These are phyloP conservation scores for Caracal caracal DNA, from an alignment of 2,113 vertebrate species.

Conservation along the genomic window DNA sequence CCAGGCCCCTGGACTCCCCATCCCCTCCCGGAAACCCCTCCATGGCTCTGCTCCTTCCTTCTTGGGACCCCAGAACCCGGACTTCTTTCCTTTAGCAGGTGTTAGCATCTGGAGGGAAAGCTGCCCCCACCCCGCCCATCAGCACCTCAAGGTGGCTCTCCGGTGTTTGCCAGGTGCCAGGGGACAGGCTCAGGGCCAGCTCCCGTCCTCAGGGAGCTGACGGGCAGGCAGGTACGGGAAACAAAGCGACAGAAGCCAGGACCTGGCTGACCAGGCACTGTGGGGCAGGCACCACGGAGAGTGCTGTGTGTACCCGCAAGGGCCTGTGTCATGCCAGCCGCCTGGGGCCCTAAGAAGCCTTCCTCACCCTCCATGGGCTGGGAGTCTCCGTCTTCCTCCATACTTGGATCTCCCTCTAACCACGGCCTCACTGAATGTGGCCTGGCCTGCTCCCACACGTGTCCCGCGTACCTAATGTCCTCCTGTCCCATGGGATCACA, in stretches of 20 bases:
- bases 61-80: background rate
- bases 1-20: background rate
- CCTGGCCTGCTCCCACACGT: no score
- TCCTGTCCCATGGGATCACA: background rate
- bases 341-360: background rate
- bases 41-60: background rate
- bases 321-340: background rate
- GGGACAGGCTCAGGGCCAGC: background rate
- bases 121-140: background rate
- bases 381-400: background rate
- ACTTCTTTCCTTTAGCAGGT: background rate
- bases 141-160: background rate
- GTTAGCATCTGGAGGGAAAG: background rate
- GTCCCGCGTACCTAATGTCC: background rate
- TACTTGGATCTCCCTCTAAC: background rate
- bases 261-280: background rate
- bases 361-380: background rate
- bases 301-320: background rate
- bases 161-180: background rate
- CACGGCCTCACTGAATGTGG: background rate
- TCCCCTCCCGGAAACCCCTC: background rate
- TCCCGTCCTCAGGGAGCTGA: background rate
- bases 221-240: background rate
- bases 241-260: background rate
- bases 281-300: background rate